Percentiles rank a stretch among this genome's conserved stretches.
phyloP scores from a whole-genome alignment of 1,140 invertebrate genomes.

The Caerostris darwini region DNA sequence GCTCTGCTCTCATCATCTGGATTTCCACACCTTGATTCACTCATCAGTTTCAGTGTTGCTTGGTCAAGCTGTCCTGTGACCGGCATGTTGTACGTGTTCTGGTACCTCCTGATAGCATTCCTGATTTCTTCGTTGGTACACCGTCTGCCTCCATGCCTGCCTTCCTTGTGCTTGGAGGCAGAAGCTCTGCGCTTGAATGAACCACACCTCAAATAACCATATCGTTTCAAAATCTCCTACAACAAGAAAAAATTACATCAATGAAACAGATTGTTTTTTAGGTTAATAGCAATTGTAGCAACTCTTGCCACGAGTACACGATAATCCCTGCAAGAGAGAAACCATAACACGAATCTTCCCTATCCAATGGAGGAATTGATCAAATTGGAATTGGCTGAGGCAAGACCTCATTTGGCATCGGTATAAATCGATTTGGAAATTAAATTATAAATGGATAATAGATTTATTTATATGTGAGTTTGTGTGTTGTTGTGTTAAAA shows the following conservation, averaged over 20 bases:
- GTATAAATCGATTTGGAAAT: too few species aligned
- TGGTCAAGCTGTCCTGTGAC: constrained; percentile 81
- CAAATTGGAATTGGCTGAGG: too few species aligned
- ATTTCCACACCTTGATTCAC: constrained; percentile 82
- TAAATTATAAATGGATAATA: too few species aligned
- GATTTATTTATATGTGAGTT: too few species aligned
- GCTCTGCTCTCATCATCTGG: constrained; percentile 80
- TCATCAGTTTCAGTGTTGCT: constrained; percentile 81
- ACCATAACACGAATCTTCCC: too few species aligned
- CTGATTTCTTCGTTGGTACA: constrained; percentile 69
- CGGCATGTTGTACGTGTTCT: constrained; percentile 81
- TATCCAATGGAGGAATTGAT: too few species aligned
- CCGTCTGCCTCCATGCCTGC: not conserved
- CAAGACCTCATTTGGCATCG: too few species aligned
- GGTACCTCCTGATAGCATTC: constrained; percentile 80
- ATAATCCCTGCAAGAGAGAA: not conserved
- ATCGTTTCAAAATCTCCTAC: constrained; percentile 76
- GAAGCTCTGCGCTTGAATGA: constrained; percentile 20
- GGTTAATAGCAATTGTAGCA: not conserved
- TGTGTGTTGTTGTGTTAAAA: too few species aligned
- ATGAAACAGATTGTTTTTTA: not conserved
- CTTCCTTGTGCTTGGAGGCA: constrained; percentile 27
- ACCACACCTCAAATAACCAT: constrained; percentile 77
- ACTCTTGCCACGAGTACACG: not conserved
- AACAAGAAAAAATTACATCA: not conserved